These are phyloP conservation scores for Elysia crispata DNA, from an alignment of 2,888 invertebrate genomes.

Conservation along the genomic window DNA sequence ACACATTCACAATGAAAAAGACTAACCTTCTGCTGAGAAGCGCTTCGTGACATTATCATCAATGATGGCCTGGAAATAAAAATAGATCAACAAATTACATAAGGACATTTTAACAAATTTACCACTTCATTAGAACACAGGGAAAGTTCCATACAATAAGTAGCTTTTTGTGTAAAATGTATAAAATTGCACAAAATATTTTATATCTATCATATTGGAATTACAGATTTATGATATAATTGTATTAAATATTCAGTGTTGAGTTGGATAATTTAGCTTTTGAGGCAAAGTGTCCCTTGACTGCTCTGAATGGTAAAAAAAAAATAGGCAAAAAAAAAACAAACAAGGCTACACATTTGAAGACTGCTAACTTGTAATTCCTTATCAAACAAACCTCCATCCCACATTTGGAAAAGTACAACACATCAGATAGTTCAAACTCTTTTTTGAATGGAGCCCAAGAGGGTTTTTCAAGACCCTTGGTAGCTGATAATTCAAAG, in stretches of 20 bases:
- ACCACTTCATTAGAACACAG: not conserved
- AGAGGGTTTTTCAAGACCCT: conserved; percentile 62
- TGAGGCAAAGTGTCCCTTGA: too few species aligned
- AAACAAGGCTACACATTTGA: too few species aligned
- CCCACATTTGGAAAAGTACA: conserved; percentile 93
- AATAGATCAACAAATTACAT: not conserved
- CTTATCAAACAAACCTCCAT: conserved; percentile 82
- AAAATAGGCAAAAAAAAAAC: too few species aligned
- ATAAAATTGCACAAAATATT: conserved; percentile 7
- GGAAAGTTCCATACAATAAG: not conserved
- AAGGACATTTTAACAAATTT: too few species aligned
- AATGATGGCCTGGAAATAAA: conserved; percentile 86
- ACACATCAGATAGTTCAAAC: conserved; percentile 89
- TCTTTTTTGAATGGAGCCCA: conserved; percentile 80
- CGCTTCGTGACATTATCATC: conserved; percentile 99
- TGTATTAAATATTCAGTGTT: too few species aligned
- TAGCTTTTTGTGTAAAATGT: not conserved
- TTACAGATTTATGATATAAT: too few species aligned
- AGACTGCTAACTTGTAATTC: too few species aligned
- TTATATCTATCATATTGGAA: too few species aligned
- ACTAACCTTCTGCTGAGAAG: conserved; percentile 92
- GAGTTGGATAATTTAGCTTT: too few species aligned
- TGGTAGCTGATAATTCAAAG: conserved; percentile 63
- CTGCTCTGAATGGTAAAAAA: too few species aligned
- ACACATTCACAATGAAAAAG: too few species aligned